Conservation (phyloP, 2,797 vertebrate genomes). For the Gambelia wislizenii region DNA sequence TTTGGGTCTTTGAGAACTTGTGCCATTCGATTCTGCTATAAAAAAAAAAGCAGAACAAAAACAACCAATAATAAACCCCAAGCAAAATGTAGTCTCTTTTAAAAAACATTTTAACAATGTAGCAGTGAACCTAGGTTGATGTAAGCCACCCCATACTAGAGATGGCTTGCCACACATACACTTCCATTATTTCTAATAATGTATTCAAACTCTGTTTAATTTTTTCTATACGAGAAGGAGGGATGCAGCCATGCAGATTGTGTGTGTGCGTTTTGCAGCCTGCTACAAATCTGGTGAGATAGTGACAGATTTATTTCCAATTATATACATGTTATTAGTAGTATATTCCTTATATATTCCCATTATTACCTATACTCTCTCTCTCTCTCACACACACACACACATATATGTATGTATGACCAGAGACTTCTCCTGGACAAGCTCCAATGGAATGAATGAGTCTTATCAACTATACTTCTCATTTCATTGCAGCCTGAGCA, state of each 20-base stretch:
- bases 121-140: background rate
- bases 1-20: background rate
- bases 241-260: background rate
- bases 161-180: background rate
- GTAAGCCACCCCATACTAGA: background rate
- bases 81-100: background rate
- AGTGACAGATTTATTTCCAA: background rate
- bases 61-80: background rate
- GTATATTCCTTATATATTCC: slow-evolving; percentile 4
- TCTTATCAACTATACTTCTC: background rate
- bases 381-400: background rate
- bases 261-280: background rate
- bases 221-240: background rate
- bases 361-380: background rate
- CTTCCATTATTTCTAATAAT: background rate
- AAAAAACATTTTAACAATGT: background rate
- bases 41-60: too few species aligned
- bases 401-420: background rate
- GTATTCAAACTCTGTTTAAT: background rate
- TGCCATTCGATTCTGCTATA: background rate
- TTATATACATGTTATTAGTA: background rate
- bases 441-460: background rate
- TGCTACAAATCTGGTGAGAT: background rate
- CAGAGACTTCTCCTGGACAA: background rate
- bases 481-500: background rate